phyloP scores from a whole-genome alignment of 2,888 invertebrate genomes.

The Orchestes rusci region DNA sequence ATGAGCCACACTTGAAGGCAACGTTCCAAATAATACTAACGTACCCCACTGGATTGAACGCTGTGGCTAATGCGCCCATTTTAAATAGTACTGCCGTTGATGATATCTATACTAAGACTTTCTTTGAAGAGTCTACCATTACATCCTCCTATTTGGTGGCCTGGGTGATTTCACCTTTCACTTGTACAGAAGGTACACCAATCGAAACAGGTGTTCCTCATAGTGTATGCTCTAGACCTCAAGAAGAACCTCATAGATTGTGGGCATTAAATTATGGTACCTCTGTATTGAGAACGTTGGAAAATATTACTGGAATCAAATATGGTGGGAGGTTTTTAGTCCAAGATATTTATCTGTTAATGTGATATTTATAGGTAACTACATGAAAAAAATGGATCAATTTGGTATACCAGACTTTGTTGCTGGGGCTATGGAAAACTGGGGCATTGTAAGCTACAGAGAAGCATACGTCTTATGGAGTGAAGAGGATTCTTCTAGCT shows the following conservation, averaged over 20 bases:
- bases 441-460: conserved; percentile 81
- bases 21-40: conserved; percentile 43
- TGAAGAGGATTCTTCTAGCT: conserved; percentile 46
- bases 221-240: conserved; percentile 28
- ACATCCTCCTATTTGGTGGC: conserved; percentile 88
- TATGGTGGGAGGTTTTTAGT: conserved; percentile 34
- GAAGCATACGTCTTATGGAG: conserved; percentile 53
- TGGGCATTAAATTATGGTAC: conserved; percentile 27
- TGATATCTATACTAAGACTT: conserved; percentile 8
- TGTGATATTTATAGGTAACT: conserved; percentile 7
- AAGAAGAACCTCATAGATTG: conserved; percentile 17
- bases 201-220: conserved; percentile 20
- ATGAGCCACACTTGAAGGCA: conserved; percentile 51
- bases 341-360: neutral
- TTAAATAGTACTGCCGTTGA: neutral
- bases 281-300: conserved; percentile 22
- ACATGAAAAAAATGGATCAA: conserved; percentile 62
- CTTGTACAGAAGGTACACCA: conserved; percentile 20
- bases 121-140: conserved; percentile 43
- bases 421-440: conserved; percentile 87
- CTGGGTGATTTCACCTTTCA: conserved; percentile 72
- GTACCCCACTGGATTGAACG: conserved; percentile 30
- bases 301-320: conserved; percentile 24
- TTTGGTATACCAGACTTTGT: conserved; percentile 79
- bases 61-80: conserved; percentile 25